Evolutionary conservation across 53 echinoderm and acorn worm genomes (phyloP).

Genomic region (Actinopyga echinites): DNA sequence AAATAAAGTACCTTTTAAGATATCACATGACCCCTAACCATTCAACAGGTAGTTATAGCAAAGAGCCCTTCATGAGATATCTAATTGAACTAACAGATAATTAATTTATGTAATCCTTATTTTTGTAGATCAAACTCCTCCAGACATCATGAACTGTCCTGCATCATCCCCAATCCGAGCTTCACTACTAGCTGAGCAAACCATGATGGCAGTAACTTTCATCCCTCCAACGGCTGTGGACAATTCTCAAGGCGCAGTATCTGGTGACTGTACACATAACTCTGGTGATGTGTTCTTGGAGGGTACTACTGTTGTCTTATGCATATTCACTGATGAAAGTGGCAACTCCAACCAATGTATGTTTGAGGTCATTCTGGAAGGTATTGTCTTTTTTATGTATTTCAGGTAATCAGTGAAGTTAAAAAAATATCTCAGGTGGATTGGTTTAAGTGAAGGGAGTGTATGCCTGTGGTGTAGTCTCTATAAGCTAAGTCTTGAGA

Average conservation of each 20-base stretch:
- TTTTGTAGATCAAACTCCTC: constrained; percentile 35
- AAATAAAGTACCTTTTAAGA: too few relatives aligned
- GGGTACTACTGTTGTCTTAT: constrained; percentile 38
- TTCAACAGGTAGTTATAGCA: too few relatives aligned
- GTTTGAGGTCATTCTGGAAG: constrained; percentile 44
- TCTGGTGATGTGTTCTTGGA: constrained; percentile 35
- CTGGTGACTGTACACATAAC: not conserved
- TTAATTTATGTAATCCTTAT: not conserved
- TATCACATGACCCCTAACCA: too few relatives aligned
- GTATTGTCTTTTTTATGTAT: not conserved
- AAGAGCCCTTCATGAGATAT: too few relatives aligned
- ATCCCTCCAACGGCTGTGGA: constrained; percentile 48
- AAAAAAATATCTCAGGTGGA: not conserved
- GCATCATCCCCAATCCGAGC: constrained; percentile 4
- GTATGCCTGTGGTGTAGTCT: too few relatives aligned
- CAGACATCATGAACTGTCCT: constrained; percentile 69
- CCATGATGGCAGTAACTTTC: constrained; percentile 9
- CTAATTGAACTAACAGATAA: too few relatives aligned
- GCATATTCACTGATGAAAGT: constrained; percentile 52
- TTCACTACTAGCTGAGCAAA: not conserved
- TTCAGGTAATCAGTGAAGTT: not conserved
- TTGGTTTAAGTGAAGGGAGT: too few relatives aligned
- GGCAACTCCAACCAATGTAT: constrained; percentile 47
- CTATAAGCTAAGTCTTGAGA: too few relatives aligned
- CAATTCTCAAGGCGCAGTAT: constrained; percentile 41